These are phyloP conservation scores for Grantiella picta DNA, from an alignment of 2,113 vertebrate species.

Conservation along the genomic window DNA sequence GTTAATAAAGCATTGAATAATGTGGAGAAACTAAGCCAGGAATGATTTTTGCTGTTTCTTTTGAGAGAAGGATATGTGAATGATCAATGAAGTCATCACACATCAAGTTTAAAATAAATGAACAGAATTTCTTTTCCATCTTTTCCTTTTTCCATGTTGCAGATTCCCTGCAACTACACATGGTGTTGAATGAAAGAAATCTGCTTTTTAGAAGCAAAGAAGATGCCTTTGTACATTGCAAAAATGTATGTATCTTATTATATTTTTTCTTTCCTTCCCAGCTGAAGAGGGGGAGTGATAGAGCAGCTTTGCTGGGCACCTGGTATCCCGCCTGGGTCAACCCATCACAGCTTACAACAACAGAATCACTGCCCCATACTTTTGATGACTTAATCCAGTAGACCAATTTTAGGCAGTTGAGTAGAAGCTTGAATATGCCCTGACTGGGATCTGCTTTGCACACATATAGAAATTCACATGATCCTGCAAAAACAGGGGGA, in stretches of 20 bases:
- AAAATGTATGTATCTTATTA: neutral
- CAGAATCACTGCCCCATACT: neutral
- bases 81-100: neutral
- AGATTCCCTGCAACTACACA: neutral
- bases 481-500: neutral
- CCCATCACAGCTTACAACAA: neutral
- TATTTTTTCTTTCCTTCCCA: neutral
- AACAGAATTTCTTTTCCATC: neutral
- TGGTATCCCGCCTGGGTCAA: neutral
- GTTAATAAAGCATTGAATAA: neutral
- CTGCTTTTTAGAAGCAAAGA: neutral
- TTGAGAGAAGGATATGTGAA: neutral
- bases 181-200: neutral
- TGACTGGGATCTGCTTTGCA: neutral
- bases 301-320: neutral
- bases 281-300: neutral
- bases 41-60: neutral
- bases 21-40: neutral
- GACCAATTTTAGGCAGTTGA: neutral
- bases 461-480: neutral
- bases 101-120: neutral
- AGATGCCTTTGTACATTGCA: rapidly evolving
- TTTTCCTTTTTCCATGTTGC: neutral
- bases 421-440: neutral
- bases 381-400: neutral